Base-by-base conservation (phyloP, 2,113 vertebrate genomes). In the Alethe diademata region DNA sequence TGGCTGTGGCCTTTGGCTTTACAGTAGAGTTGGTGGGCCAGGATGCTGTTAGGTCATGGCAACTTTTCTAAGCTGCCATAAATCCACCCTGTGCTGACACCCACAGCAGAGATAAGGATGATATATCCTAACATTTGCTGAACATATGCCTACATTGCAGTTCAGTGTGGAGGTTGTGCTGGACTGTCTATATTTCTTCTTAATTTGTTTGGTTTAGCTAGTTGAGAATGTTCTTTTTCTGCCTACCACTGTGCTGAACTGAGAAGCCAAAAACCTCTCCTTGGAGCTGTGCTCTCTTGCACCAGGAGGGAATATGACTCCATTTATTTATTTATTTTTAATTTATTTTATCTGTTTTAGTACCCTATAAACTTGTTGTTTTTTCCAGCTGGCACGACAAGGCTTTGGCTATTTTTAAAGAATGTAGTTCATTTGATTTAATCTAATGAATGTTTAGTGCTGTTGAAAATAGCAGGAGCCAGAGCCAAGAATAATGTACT, bases 401-500 rank as follows among this genome's bases (percentile, higher is more conserved):
- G 54, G 90, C 75, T 85, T 71, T 48, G 56, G 85, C 86, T 96
- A 95, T 96, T 96, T 97, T 96, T 96, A 92, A 95, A 88, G 82
- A 95, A 86, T 70, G 51, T 88, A 72, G 85, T 84, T 95, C 90
- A 94, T 96, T 88, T 95, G 92, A 96, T 94, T 96, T 94, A 95
- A 92, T 95, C 82, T 95, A 93, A 96, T 90, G 95, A 95, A 73
- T 86, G 92, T 86, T 96, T 83, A 95, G 95, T 67, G 47, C 88
- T 90, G 92, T 96, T 94, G 90, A 94, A 96, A 96, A 96, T 83
- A 94, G 75, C 60, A 48, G 75, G 75, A 97, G 75, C 65, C 78
- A 53, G 88, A 81, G 96, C 94, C 96, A 97, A 96, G 88, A 95
- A 96, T 84, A 97, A 96, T 71, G 93, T 93, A 74, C 92, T 88